Percentiles rank a stretch among this genome's conserved stretches.
These are phyloP conservation scores for Anthrax anthrax DNA, from an alignment of 2,888 invertebrate genomes.

Conservation along the genomic window DNA sequence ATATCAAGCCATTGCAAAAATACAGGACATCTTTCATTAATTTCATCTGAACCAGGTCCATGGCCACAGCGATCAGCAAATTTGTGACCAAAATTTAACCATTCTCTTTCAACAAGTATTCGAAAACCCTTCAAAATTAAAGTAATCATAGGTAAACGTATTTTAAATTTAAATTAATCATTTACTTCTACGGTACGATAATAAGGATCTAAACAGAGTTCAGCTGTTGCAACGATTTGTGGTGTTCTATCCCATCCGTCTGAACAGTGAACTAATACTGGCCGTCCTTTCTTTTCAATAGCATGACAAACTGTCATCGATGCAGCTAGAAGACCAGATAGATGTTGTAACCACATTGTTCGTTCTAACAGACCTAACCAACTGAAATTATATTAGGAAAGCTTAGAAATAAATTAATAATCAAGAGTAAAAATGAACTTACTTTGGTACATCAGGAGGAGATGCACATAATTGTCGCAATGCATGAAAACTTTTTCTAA, in stretches of 20 bases:
- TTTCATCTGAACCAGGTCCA: constrained; percentile 64
- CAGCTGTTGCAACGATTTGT: constrained; percentile 86
- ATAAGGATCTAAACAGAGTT: constrained; percentile 83
- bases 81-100: constrained; percentile 97
- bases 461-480: constrained; percentile 67
- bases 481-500: constrained; percentile 82
- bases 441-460: constrained; percentile 67
- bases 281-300: constrained; percentile 65
- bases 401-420: no score
- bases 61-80: constrained; percentile 91
- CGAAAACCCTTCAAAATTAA: constrained; percentile 65
- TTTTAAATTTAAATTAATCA: constrained; percentile 1
- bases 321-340: constrained; percentile 70
- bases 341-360: constrained; percentile 83
- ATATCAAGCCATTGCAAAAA: constrained; percentile 98
- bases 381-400: constrained; percentile 36
- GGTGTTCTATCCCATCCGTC: constrained; percentile 99
- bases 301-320: constrained; percentile 68
- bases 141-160: not conserved
- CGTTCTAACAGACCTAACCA: constrained; percentile 82
- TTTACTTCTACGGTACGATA: constrained; percentile 81
- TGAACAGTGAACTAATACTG: constrained; percentile 93
- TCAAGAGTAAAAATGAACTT: constrained; percentile 20
- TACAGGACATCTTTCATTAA: constrained; percentile 93
- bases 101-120: constrained; percentile 84